phyloP scores from a whole-genome alignment of 2,888 invertebrate species.

The Lypha dubia region DNA sequence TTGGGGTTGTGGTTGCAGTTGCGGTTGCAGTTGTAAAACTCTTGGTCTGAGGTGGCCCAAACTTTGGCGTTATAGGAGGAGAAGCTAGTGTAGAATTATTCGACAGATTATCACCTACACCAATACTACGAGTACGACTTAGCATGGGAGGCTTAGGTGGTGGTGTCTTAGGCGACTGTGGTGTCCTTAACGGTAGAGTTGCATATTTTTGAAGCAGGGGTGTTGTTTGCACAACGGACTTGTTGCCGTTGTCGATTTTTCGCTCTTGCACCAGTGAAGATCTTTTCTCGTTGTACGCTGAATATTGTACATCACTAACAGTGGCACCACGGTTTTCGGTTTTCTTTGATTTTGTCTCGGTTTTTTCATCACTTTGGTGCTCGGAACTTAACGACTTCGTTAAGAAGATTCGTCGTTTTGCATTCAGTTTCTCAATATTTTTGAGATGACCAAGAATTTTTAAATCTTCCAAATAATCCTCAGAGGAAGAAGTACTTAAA shows the following conservation, averaged over 20 bases:
- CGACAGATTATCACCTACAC: slow-evolving; percentile 75
- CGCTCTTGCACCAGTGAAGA: slow-evolving; percentile 60
- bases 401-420: slow-evolving; percentile 78
- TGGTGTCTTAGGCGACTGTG: slow-evolving; percentile 77
- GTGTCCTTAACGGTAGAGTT: slow-evolving; percentile 62
- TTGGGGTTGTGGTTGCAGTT: not conserved
- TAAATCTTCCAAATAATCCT: slow-evolving; percentile 72
- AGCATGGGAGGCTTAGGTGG: slow-evolving; percentile 81
- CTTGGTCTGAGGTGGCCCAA: slow-evolving; percentile 21
- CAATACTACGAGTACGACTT: slow-evolving; percentile 79
- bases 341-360: slow-evolving; percentile 55
- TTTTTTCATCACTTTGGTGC: slow-evolving; percentile 72
- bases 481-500: slow-evolving; percentile 61
- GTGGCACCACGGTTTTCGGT: slow-evolving; percentile 32
- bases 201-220: slow-evolving; percentile 61
- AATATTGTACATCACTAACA: slow-evolving; percentile 45
- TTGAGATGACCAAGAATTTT: slow-evolving; percentile 77
- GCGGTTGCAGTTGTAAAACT: not conserved
- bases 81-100: slow-evolving; percentile 40
- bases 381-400: slow-evolving; percentile 76
- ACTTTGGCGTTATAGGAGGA: slow-evolving; percentile 49
- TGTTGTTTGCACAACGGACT: slow-evolving; percentile 27
- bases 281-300: slow-evolving; percentile 47
- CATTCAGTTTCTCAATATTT: slow-evolving; percentile 78
- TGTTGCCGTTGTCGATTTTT: slow-evolving; percentile 52